Percentiles rank a stretch among this genome's conserved stretches.
These are phyloP conservation scores for Acanthisitta chloris DNA, from an alignment of 2,113 vertebrate genomes.

Conservation along the genomic window DNA sequence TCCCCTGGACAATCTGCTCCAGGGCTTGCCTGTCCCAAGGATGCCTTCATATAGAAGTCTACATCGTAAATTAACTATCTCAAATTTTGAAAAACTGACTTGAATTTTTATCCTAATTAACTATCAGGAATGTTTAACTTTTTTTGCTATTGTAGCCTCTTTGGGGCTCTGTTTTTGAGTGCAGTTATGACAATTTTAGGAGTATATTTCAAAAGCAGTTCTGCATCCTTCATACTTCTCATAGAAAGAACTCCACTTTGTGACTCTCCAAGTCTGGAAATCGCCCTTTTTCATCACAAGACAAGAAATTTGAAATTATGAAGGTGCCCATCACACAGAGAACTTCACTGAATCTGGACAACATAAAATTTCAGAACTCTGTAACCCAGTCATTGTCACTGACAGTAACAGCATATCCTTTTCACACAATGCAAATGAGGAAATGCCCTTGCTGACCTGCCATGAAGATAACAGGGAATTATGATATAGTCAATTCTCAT, in stretches of 20 bases:
- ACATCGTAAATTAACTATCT: neutral
- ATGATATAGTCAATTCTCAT: neutral
- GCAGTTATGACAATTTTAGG: neutral
- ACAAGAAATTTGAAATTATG: neutral
- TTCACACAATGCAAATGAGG: neutral
- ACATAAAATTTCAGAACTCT: neutral
- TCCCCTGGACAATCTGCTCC: neutral
- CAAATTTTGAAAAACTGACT: neutral
- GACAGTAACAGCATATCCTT: neutral
- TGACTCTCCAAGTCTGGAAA: neutral
- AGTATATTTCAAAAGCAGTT: neutral
- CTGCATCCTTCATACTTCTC: neutral
- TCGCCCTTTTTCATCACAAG: neutral
- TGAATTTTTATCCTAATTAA: neutral
- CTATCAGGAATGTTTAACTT: neutral
- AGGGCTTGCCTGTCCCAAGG: neutral
- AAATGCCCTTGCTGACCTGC: neutral
- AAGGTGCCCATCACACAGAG: neutral
- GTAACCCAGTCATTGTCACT: neutral
- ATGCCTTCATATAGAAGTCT: neutral
- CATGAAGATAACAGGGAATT: neutral
- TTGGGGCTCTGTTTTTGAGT: neutral
- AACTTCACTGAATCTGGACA: neutral
- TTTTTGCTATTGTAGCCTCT: neutral
- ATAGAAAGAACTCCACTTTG: neutral